phyloP scores from a whole-genome alignment of 2,797 vertebrate species.

The Phoxinus dragarum region DNA sequence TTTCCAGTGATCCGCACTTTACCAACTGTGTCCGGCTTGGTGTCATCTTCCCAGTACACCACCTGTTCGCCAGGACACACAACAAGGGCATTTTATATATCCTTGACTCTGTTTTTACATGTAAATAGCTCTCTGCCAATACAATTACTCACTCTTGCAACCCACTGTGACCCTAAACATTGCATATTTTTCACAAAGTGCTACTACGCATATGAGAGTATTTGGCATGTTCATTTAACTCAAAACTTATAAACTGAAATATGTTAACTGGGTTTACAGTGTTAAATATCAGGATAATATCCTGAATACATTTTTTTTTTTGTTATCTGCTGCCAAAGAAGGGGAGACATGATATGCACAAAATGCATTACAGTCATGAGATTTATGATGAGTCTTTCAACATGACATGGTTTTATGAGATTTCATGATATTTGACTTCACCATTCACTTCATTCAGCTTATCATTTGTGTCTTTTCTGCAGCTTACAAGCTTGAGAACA shows the following conservation, averaged over 20 bases:
- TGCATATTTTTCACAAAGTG: constrained; percentile 16
- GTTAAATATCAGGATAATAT: neutral
- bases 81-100: constrained; percentile 23
- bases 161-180: neutral
- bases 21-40: constrained; percentile 87
- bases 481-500: neutral
- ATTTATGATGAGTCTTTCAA: neutral
- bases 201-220: neutral
- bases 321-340: neutral
- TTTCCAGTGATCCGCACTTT: constrained; percentile 88
- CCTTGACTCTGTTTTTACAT: constrained; percentile 37
- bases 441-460: constrained; percentile 29
- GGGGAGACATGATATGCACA: constrained; percentile 9
- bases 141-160: constrained; percentile 32
- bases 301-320: no score
- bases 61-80: constrained; percentile 75
- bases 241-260: neutral
- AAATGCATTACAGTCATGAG: neutral
- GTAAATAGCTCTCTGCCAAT: constrained; percentile 25
- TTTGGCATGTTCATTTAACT: neutral
- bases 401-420: neutral
- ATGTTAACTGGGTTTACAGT: neutral
- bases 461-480: constrained; percentile 33
- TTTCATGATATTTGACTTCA: neutral
- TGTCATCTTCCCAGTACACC: constrained; percentile 91